Base-by-base conservation (phyloP, 2,888 invertebrate species). In the Ceraclea dissimilis region DNA sequence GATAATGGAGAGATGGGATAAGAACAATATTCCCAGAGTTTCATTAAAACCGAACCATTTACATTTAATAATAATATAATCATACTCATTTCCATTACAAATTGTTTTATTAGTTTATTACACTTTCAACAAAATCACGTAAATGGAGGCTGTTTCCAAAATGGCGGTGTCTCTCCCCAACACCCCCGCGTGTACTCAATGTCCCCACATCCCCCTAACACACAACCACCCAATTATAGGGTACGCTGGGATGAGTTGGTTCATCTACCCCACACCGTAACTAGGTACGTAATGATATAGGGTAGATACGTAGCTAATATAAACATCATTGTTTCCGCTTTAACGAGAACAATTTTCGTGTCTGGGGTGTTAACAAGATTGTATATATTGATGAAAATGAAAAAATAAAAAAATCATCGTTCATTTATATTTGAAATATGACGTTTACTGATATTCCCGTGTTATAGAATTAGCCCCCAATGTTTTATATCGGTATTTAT, bases 241-340 rank as follows among this genome's bases (percentile, higher is more conserved):
- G 20, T 17, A n/a, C 18, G 4, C 6, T 47, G 47, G 19, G 8
- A 47, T 47, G 20, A 47, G 20, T 20, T 47, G 31, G 52, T n/a
- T n/a, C n/a, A n/a, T n/a, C n/a, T n/a, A n/a, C n/a, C n/a, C n/a
- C n/a, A n/a, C n/a, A n/a, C n/a, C n/a, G n/a, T n/a, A n/a, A n/a
- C n/a, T n/a, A 10, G 17, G 46, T n/a, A 19, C 46, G 54, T 39
- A 39, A 39, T 16, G 13, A 31, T 26, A 10, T 26, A 26, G 52
- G 52, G 49, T 20, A 19, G 19, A 20, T 20, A 21, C n/a, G 19
- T 16, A n/a, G 33, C 54, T 55, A 56, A 58, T 60, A 52, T 46
- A 51, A 31, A 52, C 53, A 54, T 58, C 60, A 58, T 52, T 58
- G 58, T 58, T 60, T 58, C 58, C 58, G 58, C 56, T 58, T 53